Conservation (phyloP, 2,113 vertebrate species). For the Pluvianellus socialis region DNA sequence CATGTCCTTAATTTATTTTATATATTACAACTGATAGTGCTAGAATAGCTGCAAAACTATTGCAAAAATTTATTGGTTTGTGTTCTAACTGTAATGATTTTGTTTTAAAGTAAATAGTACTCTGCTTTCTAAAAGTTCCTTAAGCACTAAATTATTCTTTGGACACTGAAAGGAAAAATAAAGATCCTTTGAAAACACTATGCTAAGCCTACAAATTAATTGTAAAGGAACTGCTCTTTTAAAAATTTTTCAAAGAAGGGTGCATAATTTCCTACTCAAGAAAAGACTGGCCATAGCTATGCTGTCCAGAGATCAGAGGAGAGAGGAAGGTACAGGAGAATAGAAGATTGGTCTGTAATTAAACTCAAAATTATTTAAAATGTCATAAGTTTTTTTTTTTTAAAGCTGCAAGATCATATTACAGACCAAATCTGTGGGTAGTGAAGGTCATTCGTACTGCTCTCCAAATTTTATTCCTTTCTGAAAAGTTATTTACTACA, state of each 20-base stretch:
- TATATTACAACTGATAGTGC: not conserved
- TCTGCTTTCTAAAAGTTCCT: not conserved
- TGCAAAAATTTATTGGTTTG: not conserved
- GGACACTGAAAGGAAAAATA: not conserved
- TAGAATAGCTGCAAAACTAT: not conserved
- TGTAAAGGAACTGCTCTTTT: not conserved
- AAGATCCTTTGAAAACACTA: not conserved
- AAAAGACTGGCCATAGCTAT: not conserved
- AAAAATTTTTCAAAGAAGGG: not conserved
- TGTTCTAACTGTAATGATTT: not conserved
- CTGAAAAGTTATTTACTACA: not conserved
- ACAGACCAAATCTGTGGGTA: not conserved
- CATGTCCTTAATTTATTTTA: not conserved
- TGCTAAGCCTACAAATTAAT: not conserved
- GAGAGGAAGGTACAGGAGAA: not conserved
- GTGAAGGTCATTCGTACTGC: not conserved
- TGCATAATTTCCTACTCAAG: not conserved
- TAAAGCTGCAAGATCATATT: not conserved
- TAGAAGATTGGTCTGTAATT: not conserved
- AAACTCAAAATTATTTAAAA: not conserved
- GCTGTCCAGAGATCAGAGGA: not conserved
- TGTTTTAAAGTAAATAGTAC: not conserved
- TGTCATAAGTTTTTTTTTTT: not conserved
- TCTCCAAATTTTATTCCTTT: not conserved
- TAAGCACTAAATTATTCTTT: not conserved